Conservation (phyloP, 2,113 vertebrate genomes). For the Girardinichthys multiradiatus region DNA sequence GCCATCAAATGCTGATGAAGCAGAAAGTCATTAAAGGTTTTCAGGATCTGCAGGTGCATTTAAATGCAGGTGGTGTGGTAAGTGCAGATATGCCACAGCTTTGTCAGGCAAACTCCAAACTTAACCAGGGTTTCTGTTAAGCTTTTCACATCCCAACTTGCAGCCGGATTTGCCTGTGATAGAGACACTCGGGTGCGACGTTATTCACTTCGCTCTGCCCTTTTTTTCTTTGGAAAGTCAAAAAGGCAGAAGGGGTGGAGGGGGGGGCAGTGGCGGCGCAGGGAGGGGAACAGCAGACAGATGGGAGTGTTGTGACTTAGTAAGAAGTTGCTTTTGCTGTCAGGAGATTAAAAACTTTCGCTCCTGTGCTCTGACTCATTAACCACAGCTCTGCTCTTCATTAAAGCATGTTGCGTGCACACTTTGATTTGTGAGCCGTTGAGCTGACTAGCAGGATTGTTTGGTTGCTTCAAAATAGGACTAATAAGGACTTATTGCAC, state of each 20-base stretch:
- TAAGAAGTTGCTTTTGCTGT: conserved; percentile 37
- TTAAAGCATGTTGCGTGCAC: conserved; percentile 2
- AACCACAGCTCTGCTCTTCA: conserved; percentile 28
- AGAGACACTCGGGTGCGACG: conserved; percentile 4
- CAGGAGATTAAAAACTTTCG: conserved; percentile 19
- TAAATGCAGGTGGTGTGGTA: conserved; percentile 63
- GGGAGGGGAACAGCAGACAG: conserved; percentile 14
- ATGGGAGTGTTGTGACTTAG: conserved; percentile 28
- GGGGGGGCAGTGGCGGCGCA: background rate
- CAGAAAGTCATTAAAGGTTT: conserved; percentile 27
- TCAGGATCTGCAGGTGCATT: conserved; percentile 60
- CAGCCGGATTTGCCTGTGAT: background rate
- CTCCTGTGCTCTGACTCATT: conserved; percentile 32
- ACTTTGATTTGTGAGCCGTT: background rate
- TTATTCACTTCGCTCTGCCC: conserved; percentile 11
- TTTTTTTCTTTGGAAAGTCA: conserved; percentile 1
- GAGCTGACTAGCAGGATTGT: conserved; percentile 1
- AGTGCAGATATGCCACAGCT: conserved; percentile 55
- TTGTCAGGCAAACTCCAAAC: conserved; percentile 40
- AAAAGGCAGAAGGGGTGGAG: background rate
- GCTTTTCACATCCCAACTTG: background rate
- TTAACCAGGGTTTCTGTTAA: conserved; percentile 19
- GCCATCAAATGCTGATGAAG: conserved; percentile 4
- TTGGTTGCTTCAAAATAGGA: conserved; percentile 8
- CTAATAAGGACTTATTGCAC: conserved; percentile 12